Evolutionary conservation across 2,888 invertebrate genomes (phyloP).

Genomic region (Chrysopilus asiliformis): DNA sequence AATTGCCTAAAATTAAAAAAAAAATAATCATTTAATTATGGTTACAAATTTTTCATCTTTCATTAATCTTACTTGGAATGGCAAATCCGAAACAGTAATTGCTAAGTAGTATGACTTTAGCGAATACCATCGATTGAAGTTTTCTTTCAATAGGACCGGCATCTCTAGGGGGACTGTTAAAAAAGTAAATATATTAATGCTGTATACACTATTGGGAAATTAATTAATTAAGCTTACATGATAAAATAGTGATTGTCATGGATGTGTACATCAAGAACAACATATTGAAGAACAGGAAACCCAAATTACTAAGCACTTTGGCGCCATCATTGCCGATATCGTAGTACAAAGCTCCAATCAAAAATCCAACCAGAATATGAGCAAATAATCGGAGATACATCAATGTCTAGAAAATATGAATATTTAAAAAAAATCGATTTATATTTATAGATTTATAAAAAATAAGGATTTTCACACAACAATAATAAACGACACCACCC

Average conservation of each 20-base stretch:
- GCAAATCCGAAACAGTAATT: constrained; percentile 90
- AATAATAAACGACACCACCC: no score
- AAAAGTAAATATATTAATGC: not conserved
- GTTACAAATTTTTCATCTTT: not conserved
- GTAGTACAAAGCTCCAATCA: constrained; percentile 91
- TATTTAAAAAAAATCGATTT: not conserved
- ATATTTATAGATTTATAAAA: no score
- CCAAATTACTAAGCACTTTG: constrained; percentile 90
- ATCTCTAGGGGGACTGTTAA: constrained; percentile 83
- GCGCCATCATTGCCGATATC: constrained; percentile 93
- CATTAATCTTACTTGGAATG: constrained; percentile 70
- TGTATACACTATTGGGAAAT: not conserved
- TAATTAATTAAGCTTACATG: constrained; percentile 52
- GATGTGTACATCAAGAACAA: constrained; percentile 98
- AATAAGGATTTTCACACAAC: no score
- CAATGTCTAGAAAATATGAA: constrained; percentile 56
- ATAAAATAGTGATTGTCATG: constrained; percentile 97
- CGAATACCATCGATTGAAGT: constrained; percentile 96
- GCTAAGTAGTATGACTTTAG: constrained; percentile 88
- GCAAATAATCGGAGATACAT: constrained; percentile 91
- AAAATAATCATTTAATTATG: constrained; percentile 6
- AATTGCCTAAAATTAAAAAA: constrained; percentile 54
- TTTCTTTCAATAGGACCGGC: constrained; percentile 87
- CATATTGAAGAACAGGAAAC: constrained; percentile 96
- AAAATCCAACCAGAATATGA: constrained; percentile 81